Percentiles rank a stretch among this genome's conserved stretches.
phyloP scores from a whole-genome alignment of 2,888 invertebrate genomes.

The Syritta pipiens region DNA sequence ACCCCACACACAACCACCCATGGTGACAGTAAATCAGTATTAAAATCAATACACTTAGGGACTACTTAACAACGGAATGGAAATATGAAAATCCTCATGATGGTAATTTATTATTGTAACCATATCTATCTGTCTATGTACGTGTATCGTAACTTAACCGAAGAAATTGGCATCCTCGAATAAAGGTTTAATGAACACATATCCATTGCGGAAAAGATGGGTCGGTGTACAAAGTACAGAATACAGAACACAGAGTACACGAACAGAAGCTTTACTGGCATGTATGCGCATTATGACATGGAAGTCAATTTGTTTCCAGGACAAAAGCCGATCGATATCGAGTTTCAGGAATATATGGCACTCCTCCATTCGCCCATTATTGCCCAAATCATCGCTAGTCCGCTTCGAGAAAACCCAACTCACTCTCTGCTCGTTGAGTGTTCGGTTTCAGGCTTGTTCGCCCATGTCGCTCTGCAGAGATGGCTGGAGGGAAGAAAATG shows the following conservation, averaged over 20 bases:
- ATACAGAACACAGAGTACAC: too few relatives aligned
- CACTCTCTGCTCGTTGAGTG: slow-evolving; percentile 29
- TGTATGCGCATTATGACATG: slow-evolving; percentile 67
- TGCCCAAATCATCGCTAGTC: slow-evolving; percentile 31
- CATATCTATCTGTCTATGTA: neutral
- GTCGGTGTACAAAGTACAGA: slow-evolving; percentile 30
- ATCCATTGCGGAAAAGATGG: slow-evolving; percentile 18
- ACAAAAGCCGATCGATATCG: slow-evolving; percentile 62
- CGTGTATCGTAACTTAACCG: slow-evolving; percentile 19
- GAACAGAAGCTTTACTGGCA: slow-evolving; percentile 43
- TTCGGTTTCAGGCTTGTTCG: slow-evolving; percentile 55
- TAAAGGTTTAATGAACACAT: slow-evolving; percentile 59
- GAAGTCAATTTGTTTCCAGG: slow-evolving; percentile 65
- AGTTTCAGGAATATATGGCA: slow-evolving; percentile 54
- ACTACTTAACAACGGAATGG: slow-evolving; percentile 28
- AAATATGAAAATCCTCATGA: slow-evolving; percentile 47
- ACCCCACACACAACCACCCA: neutral
- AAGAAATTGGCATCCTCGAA: slow-evolving; percentile 55
- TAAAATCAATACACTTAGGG: slow-evolving; percentile 44
- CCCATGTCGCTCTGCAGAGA: slow-evolving; percentile 14
- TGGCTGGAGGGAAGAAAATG: neutral
- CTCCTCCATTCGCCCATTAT: neutral
- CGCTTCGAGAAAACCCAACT: slow-evolving; percentile 26
- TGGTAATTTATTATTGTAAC: slow-evolving; percentile 37
- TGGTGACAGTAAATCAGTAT: slow-evolving; percentile 15